A percentile compares a stretch with the other conserved stretches of the same genome.
Evolutionary conservation across 1,140 invertebrate species (phyloP).

Genomic region (Ptiloglossa arizonensis): DNA sequence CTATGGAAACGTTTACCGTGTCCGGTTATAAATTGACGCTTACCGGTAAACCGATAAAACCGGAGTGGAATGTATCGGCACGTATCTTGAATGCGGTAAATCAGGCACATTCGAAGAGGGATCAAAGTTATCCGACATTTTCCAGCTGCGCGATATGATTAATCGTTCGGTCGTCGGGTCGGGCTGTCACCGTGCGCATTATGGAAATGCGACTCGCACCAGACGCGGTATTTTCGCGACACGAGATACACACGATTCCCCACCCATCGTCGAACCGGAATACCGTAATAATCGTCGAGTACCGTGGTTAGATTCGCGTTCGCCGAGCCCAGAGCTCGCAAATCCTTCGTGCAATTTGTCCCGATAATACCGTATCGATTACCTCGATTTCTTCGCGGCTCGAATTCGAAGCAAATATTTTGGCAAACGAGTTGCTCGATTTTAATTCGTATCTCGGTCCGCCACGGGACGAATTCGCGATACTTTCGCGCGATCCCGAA

Average conservation of each 20-base stretch:
- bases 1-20: background rate
- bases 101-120: slow-evolving; percentile 21
- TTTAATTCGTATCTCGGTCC: no score
- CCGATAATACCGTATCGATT: background rate
- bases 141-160: slow-evolving; percentile 43
- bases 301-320: background rate
- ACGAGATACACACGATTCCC: background rate
- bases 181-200: slow-evolving; percentile 39
- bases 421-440: no score
- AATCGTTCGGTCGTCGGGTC: slow-evolving; percentile 40
- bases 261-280: background rate
- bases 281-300: slow-evolving; percentile 9
- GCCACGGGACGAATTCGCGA: no score
- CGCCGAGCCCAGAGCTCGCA: background rate
- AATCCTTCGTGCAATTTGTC: slow-evolving; percentile 15
- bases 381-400: no score
- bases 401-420: no score
- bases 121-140: slow-evolving; percentile 41
- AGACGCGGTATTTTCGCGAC: slow-evolving; percentile 33
- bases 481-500: no score
- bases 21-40: background rate
- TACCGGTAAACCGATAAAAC: background rate
- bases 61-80: slow-evolving; percentile 16
- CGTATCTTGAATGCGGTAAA: slow-evolving; percentile 23
- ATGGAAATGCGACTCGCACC: slow-evolving; percentile 52